Percentiles rank a stretch among this genome's conserved stretches.
Conservation (phyloP, 2,113 vertebrate genomes). For the Saguinus imperator region DNA sequence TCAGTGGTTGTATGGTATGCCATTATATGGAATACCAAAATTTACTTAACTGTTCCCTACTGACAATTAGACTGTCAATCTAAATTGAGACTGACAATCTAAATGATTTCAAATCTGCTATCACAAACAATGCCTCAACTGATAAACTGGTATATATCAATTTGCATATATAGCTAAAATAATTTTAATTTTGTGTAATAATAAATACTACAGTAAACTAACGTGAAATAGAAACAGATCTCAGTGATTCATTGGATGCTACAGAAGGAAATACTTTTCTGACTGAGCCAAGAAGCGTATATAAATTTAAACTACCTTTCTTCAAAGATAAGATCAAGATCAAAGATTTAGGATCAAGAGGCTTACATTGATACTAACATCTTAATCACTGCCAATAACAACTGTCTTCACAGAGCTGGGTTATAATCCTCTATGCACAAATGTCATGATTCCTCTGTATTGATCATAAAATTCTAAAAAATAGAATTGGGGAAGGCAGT, state of each 20-base stretch:
- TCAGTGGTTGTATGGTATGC: background rate
- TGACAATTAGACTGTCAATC: background rate
- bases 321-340: constrained; percentile 38
- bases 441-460: constrained; percentile 6
- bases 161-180: background rate
- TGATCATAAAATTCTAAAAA: background rate
- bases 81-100: too few relatives aligned
- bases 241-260: background rate
- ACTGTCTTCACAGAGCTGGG: background rate
- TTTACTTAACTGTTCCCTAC: background rate
- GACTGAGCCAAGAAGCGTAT: background rate
- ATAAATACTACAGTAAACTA: background rate
- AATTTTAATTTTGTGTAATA: constrained; percentile 19
- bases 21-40: background rate
- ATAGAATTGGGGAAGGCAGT: background rate
- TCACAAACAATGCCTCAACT: background rate
- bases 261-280: background rate
- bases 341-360: constrained; percentile 32
- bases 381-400: background rate
- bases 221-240: constrained; percentile 17
- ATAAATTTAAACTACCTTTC: background rate
- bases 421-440: background rate
- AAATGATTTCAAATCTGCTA: background rate
- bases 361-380: background rate
- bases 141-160: background rate